Conservation (phyloP, 2,888 invertebrate genomes). For the Cantharis rufa region DNA sequence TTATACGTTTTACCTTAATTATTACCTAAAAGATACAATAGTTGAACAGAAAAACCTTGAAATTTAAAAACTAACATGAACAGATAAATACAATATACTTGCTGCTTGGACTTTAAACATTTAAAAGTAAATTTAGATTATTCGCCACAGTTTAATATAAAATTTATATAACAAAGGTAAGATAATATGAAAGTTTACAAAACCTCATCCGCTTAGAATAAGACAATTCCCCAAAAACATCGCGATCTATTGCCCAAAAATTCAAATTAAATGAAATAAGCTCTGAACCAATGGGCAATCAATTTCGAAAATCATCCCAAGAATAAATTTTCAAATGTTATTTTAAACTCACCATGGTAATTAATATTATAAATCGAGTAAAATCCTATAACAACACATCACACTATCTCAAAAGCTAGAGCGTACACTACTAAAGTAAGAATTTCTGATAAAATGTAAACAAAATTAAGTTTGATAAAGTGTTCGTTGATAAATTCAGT, state of each 20-base stretch:
- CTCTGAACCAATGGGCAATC: not conserved
- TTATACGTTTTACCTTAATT: not conserved
- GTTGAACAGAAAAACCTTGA: not conserved
- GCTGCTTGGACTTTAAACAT: not conserved
- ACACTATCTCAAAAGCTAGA: conserved; percentile 7
- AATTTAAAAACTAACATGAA: not conserved
- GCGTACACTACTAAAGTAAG: conserved; percentile 9
- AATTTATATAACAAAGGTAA: not conserved
- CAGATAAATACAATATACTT: not conserved
- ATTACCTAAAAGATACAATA: not conserved
- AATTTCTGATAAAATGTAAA: conserved; percentile 13
- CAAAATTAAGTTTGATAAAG: conserved; percentile 10
- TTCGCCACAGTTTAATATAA: not conserved
- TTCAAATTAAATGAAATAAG: not conserved
- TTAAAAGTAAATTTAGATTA: not conserved
- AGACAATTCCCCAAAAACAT: not conserved
- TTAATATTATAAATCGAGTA: not conserved
- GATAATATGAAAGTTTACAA: not conserved
- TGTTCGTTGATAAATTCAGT: conserved; percentile 10
- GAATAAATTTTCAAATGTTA: not conserved
- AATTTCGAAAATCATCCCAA: not conserved
- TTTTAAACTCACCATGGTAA: conserved; percentile 15
- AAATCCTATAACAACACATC: conserved; percentile 5
- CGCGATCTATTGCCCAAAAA: not conserved
- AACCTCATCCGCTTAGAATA: not conserved